Evolutionary conservation across 1,140 invertebrate species (phyloP).

Genomic region (Plutomurus gul): DNA sequence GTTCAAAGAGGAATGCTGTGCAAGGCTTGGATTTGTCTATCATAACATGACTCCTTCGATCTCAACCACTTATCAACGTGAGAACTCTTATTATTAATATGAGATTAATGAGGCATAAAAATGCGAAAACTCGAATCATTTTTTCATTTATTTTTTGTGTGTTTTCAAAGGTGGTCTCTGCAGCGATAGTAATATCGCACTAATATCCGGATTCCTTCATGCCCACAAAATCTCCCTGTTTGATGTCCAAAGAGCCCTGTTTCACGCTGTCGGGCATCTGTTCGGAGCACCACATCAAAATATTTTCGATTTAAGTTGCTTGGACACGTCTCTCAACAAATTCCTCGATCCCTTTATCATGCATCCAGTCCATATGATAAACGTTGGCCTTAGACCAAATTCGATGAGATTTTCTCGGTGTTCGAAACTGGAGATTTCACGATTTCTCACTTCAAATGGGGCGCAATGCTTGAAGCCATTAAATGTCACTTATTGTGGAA

Average conservation of each 20-base stretch:
- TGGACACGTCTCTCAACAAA: background rate
- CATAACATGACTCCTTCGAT: constrained; percentile 39
- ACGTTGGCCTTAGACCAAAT: constrained; percentile 37
- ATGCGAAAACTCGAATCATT: background rate
- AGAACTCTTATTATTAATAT: background rate
- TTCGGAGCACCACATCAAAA: constrained; percentile 29
- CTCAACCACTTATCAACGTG: constrained; percentile 13
- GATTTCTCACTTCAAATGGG: constrained; percentile 6
- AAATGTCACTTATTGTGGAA: constrained; percentile 30
- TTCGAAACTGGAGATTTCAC: constrained; percentile 10
- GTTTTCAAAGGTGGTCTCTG: background rate
- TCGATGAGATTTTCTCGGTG: constrained; percentile 29
- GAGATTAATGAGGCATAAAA: too few species aligned
- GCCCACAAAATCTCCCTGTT: constrained; percentile 14
- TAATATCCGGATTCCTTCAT: constrained; percentile 31
- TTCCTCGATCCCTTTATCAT: constrained; percentile 16
- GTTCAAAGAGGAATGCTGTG: constrained; percentile 34
- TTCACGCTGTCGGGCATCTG: constrained; percentile 38
- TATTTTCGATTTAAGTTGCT: background rate
- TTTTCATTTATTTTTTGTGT: background rate
- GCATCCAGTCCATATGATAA: constrained; percentile 1
- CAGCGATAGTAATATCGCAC: background rate
- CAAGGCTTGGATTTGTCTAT: constrained; percentile 29
- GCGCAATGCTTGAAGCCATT: background rate
- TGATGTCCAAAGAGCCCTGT: constrained; percentile 35